phyloP scores from a whole-genome alignment of 2,113 vertebrate genomes.

The Euleptes europaea region DNA sequence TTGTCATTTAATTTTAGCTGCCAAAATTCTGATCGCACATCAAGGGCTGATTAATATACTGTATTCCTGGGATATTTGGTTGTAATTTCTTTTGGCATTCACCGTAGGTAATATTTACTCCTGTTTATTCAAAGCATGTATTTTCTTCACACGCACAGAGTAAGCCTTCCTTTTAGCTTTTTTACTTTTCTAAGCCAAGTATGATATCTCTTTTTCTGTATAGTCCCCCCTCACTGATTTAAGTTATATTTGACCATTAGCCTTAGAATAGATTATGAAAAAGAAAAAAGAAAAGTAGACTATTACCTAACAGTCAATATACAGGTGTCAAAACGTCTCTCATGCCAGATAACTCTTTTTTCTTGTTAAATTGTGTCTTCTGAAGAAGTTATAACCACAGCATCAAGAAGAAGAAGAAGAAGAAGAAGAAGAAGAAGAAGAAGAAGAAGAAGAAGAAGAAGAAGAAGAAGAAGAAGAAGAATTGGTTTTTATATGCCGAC shows the following conservation, averaged over 20 bases:
- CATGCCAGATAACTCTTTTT: not conserved
- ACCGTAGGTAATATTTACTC: slow-evolving; percentile 11
- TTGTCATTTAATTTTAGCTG: slow-evolving; percentile 35
- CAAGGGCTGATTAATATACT: slow-evolving; percentile 24
- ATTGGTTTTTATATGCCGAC: too few species aligned
- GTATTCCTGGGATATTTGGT: not conserved
- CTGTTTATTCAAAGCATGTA: not conserved
- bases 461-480: too few species aligned
- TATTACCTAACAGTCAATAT: too few species aligned
- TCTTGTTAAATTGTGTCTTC: not conserved
- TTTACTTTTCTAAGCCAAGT: not conserved
- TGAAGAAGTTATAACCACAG: not conserved
- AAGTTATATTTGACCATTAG: not conserved
- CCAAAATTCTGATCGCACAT: slow-evolving; percentile 10
- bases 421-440: too few species aligned
- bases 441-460: too few species aligned
- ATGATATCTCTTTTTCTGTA: not conserved
- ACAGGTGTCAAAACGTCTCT: not conserved
- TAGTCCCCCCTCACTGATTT: not conserved
- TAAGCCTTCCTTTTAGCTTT: not conserved
- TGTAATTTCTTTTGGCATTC: not conserved
- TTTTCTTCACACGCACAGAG: not conserved
- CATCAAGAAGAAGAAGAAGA: too few species aligned
- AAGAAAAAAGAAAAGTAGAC: not conserved
- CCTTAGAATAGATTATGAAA: not conserved